phyloP scores from a whole-genome alignment of 1,140 invertebrate species.

The Mizuhopecten yessoensis region DNA sequence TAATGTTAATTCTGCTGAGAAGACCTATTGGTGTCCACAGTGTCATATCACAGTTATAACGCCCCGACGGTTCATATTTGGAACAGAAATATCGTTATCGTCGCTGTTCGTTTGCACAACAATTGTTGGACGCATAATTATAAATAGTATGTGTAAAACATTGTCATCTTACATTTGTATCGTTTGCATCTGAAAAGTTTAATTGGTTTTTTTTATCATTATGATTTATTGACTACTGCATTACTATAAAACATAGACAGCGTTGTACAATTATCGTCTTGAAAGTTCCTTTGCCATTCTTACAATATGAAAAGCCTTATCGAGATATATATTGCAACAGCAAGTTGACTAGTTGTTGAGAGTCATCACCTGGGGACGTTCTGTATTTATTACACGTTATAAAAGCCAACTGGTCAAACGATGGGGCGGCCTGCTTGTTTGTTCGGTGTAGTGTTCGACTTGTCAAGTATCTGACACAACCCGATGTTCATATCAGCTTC shows the following conservation, averaged over 20 bases:
- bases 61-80: neutral
- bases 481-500: neutral
- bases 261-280: too few relatives aligned
- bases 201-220: too few relatives aligned
- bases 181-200: too few relatives aligned
- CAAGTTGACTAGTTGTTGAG: too few relatives aligned
- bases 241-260: too few relatives aligned
- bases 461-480: neutral
- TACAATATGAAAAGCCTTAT: too few relatives aligned
- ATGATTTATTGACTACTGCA: too few relatives aligned
- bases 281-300: too few relatives aligned
- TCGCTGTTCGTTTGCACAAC: neutral
- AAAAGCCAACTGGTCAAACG: slow-evolving; percentile 37
- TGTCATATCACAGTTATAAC: neutral
- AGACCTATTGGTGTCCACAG: neutral
- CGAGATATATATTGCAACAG: too few relatives aligned
- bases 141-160: neutral
- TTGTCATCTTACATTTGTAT: too few relatives aligned
- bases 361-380: neutral
- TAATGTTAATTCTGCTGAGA: neutral
- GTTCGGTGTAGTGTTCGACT: neutral
- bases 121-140: neutral
- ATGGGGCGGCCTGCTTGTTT: neutral
- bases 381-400: neutral
- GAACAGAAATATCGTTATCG: neutral